Percentiles rank a stretch among this genome's conserved stretches.
Conservation (phyloP, 1,140 invertebrate species). For the Drosophila auraria region DNA sequence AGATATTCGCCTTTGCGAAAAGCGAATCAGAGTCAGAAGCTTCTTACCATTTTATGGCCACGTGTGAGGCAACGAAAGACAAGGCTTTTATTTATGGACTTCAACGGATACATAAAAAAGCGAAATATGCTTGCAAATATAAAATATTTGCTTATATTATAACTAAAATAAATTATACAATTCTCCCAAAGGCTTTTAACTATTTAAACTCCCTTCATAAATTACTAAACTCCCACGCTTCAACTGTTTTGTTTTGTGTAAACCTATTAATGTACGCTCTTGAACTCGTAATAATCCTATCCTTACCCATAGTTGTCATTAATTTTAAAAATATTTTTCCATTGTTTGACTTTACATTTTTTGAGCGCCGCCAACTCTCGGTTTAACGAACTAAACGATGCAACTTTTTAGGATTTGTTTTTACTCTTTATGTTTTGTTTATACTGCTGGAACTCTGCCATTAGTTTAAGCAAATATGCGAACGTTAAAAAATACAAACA, state of each 20-base stretch:
- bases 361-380: conserved; percentile 10
- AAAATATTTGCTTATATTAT: neutral
- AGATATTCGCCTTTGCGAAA: conserved; percentile 23
- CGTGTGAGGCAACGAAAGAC: conserved; percentile 7
- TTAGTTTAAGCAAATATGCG: conserved; percentile 68
- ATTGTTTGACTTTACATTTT: conserved; percentile 28
- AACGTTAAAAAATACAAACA: conserved; percentile 18
- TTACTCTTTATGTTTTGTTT: conserved; percentile 22
- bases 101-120: too few relatives aligned
- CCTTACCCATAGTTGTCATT: conserved; percentile 36
- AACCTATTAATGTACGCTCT: conserved; percentile 14
- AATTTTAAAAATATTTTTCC: conserved; percentile 48
- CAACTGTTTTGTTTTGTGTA: neutral
- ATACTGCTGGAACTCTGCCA: conserved; percentile 50
- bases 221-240: neutral
- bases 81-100: conserved; percentile 24
- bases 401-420: conserved; percentile 38
- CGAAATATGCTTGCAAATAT: neutral
- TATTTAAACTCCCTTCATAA: neutral
- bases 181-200: neutral
- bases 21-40: conserved; percentile 15
- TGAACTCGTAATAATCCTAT: conserved; percentile 4
- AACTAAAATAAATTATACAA: neutral
- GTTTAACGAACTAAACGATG: conserved; percentile 36
- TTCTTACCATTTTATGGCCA: conserved; percentile 11